A percentile compares a stretch with the other conserved stretches of the same genome.
Evolutionary conservation across 2,797 vertebrate genomes (phyloP).

Genomic region (Anabacerthia variegaticeps): DNA sequence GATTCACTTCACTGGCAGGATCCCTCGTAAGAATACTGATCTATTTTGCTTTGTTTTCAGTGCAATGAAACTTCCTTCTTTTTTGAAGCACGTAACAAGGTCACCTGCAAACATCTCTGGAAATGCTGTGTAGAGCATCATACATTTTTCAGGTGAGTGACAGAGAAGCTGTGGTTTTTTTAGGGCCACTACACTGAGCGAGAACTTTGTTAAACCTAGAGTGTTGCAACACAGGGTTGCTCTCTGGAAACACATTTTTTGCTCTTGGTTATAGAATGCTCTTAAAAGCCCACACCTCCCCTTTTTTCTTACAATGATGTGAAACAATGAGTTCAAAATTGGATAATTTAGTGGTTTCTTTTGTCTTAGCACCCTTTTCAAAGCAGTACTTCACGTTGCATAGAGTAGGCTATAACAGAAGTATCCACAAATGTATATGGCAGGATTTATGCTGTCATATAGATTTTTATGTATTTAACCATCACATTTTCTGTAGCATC

Average conservation of each 20-base stretch:
- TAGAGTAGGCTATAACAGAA: not conserved
- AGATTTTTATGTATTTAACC: not conserved
- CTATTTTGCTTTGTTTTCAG: slow-evolving; percentile 64
- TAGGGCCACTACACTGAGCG: not conserved
- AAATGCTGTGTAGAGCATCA: slow-evolving; percentile 89
- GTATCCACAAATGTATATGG: not conserved
- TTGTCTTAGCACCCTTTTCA: not conserved
- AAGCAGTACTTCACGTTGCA: not conserved
- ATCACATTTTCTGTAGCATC: not conserved
- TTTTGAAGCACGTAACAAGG: slow-evolving; percentile 85
- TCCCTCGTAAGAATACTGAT: not conserved
- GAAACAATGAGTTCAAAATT: not conserved
- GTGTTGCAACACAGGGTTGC: not conserved
- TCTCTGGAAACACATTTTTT: not conserved
- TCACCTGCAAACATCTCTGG: slow-evolving; percentile 87
- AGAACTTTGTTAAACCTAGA: not conserved
- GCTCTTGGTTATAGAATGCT: not conserved
- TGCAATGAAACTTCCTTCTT: slow-evolving; percentile 90
- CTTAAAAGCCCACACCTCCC: not conserved
- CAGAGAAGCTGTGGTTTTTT: not conserved
- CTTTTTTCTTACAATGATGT: not conserved
- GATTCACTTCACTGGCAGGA: not conserved
- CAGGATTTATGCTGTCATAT: not conserved
- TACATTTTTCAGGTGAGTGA: slow-evolving; percentile 86
- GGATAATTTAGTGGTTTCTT: not conserved